A percentile compares a stretch with the other conserved stretches of the same genome.
These are phyloP conservation scores for Sepiola atlantica DNA, from an alignment of 2,888 invertebrate genomes.

Conservation along the genomic window DNA sequence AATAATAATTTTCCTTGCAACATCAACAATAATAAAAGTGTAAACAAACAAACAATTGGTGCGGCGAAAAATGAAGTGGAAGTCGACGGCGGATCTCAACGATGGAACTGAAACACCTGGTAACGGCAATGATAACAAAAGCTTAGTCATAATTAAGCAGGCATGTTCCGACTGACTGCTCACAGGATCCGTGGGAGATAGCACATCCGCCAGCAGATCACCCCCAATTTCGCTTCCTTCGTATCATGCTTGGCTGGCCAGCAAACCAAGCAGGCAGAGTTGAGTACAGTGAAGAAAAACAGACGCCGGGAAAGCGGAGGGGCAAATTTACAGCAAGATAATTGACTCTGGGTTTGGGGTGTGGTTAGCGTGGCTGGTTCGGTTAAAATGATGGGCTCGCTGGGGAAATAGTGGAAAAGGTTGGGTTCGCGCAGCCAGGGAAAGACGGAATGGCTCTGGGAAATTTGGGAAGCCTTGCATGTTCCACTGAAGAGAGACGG, in stretches of 20 bases:
- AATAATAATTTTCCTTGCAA: background rate
- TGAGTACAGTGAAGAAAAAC: background rate
- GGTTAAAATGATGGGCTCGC: background rate
- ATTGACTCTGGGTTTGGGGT: background rate
- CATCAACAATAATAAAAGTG: background rate
- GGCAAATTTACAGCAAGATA: background rate
- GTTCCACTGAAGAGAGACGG: background rate
- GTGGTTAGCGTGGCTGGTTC: background rate
- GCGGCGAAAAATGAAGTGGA: background rate
- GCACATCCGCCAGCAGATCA: background rate
- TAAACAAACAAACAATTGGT: background rate
- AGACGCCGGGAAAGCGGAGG: background rate
- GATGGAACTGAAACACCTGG: background rate
- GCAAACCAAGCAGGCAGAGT: background rate
- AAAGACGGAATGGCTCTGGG: background rate
- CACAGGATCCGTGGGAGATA: background rate
- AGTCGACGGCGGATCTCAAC: background rate
- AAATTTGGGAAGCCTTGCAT: background rate
- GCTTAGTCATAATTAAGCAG: constrained; percentile 15
- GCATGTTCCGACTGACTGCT: constrained; percentile 19
- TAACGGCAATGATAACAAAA: background rate
- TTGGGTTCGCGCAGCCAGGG: background rate
- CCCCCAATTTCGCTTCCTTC: background rate
- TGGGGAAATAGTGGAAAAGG: background rate
- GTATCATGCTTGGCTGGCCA: constrained; percentile 32